Evolutionary conservation across 2,797 vertebrate species (phyloP).

Genomic region (Chanos chanos): DNA sequence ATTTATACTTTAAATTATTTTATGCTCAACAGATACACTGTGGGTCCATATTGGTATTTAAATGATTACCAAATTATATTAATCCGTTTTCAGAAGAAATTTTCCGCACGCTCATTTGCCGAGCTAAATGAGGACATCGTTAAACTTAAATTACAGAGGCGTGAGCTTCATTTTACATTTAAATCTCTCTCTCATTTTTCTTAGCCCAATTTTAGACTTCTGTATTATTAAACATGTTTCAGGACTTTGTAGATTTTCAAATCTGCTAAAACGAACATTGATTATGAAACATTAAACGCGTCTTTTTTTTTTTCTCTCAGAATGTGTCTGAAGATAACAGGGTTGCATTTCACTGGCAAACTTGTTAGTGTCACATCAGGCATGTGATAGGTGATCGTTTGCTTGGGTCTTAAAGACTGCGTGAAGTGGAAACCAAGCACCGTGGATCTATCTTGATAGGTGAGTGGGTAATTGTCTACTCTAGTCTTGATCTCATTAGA

Average conservation of each 20-base stretch:
- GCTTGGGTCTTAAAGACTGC: conserved; percentile 48
- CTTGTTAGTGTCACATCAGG: conserved; percentile 50
- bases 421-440: too few species aligned
- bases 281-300: conserved; percentile 5
- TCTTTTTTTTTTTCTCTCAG: conserved; percentile 1
- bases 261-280: conserved; percentile 7
- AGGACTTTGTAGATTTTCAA: conserved; percentile 18
- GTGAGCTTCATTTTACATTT: conserved; percentile 65
- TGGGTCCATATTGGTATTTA: conserved; percentile 77
- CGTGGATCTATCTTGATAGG: not conserved
- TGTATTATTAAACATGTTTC: conserved; percentile 50
- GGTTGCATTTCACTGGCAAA: conserved; percentile 43
- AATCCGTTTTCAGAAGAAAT: conserved; percentile 79
- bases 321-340: conserved; percentile 23
- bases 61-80: conserved; percentile 83
- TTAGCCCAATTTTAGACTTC: conserved; percentile 62
- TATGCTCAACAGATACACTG: conserved; percentile 77
- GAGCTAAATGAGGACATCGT: conserved; percentile 77
- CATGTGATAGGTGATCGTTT: conserved; percentile 52
- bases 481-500: conserved; percentile 64
- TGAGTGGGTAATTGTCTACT: conserved; percentile 13
- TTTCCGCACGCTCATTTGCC: conserved; percentile 75
- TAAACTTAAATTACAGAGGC: conserved; percentile 76
- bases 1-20: conserved; percentile 80
- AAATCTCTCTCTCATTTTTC: conserved; percentile 64